Base-by-base conservation (phyloP, 2,113 vertebrate species). In the Danionella cerebrum region DNA sequence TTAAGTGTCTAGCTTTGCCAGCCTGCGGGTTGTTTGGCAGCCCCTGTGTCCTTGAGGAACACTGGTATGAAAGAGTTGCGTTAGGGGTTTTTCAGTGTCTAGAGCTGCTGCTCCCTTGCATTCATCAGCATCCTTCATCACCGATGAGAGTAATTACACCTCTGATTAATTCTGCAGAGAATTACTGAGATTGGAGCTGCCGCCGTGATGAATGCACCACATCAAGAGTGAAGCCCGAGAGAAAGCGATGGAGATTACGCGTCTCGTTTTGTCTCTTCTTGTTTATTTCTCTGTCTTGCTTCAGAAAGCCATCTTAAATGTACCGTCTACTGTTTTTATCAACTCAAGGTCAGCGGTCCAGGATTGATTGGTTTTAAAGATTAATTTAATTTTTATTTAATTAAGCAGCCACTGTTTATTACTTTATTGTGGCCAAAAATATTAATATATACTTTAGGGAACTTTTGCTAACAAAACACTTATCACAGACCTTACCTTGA, bases 61-160 rank as follows among this genome's bases (percentile, higher is more conserved):
- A 94, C 92, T 94, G 94, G 97, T 97, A 96, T 96, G 96, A 98
- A 97, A 95, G 94, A 92, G 89, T 92, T 90, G 94, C 93, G 96
- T n/a, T n/a, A n/a, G n/a, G n/a, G n/a, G n/a, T n/a, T n/a, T n/a
- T n/a, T 63, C 47, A 47, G 65, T 6, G 91, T 98, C 94, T 94
- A 95, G 93, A 91, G 95, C 94, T 97, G 93, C 94, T 91, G 91
- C 93, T 98, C 94, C 93, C 95, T 93, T 93, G 94, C 93, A 94
- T 98, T 98, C 96, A 98, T 98, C 96, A 98, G 94, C 95, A 98
- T 98, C 98, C 96, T n/a, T n/a, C n/a, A n/a, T n/a, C 95, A 94
- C 94, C 93, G 94, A 98, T 97, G 95, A 98, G 96, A 98, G 94
- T 98, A 98, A 98, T 98, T 98, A 98, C 97, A 97, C 95, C 94